A percentile compares a stretch with the other conserved stretches of the same genome.
These are phyloP conservation scores for Spilarctia lutea DNA, from an alignment of 2,888 invertebrate genomes.

Conservation along the genomic window DNA sequence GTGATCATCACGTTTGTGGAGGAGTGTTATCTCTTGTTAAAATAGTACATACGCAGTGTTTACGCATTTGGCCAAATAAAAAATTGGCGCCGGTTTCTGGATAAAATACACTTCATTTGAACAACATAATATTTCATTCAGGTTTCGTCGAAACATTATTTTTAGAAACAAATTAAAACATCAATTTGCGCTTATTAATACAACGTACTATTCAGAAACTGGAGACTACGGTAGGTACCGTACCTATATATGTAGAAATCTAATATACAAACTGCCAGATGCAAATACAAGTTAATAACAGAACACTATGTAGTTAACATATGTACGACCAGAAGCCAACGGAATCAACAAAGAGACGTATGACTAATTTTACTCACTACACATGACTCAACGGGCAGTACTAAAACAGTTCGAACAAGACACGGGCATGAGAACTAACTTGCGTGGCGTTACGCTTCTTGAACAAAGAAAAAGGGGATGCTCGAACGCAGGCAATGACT, in stretches of 20 bases:
- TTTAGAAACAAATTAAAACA: conserved; percentile 35
- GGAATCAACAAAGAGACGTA: conserved; percentile 64
- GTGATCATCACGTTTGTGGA: conserved; percentile 45
- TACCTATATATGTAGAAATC: conserved; percentile 24
- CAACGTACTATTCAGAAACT: conserved; percentile 12
- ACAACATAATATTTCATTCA: conserved; percentile 49
- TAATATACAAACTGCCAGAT: conserved; percentile 18
- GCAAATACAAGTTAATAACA: conserved; percentile 34
- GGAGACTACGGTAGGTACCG: conserved; percentile 28
- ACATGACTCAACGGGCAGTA: conserved; percentile 65
- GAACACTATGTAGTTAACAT: conserved; percentile 49
- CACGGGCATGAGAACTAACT: conserved; percentile 75
- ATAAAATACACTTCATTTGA: conserved; percentile 45
- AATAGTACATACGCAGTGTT: conserved; percentile 55
- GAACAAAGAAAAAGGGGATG: conserved; percentile 82
- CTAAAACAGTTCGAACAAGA: conserved; percentile 66
- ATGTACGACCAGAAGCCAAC: conserved; percentile 53
- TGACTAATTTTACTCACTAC: conserved; percentile 68
- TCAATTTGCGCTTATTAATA: conserved; percentile 29
- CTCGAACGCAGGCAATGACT: conserved; percentile 71
- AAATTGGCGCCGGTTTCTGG: conserved; percentile 57
- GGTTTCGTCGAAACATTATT: conserved; percentile 41
- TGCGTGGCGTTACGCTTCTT: conserved; percentile 81
- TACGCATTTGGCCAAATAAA: conserved; percentile 53
- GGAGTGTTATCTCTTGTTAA: conserved; percentile 45